phyloP scores from a whole-genome alignment of 2,797 vertebrate species.

The Dicrostonyx torquatus region DNA sequence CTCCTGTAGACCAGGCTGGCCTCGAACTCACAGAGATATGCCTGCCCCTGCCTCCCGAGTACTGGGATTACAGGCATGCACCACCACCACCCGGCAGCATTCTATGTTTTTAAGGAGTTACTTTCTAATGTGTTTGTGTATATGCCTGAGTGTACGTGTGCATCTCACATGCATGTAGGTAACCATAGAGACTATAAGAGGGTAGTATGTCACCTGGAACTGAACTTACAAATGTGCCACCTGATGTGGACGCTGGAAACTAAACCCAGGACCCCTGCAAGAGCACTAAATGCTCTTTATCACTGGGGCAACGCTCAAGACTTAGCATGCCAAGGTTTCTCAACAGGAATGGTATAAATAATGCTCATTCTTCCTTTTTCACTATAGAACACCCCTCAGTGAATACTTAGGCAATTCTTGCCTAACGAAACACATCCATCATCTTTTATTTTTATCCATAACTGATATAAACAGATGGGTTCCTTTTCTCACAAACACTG shows the following conservation, averaged over 20 bases:
- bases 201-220: not conserved
- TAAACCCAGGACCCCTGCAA: not conserved
- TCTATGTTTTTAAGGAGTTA: not conserved
- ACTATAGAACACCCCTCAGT: not conserved
- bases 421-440: not conserved
- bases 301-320: not conserved
- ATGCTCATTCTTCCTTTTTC: not conserved
- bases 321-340: not conserved
- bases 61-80: accelerated
- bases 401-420: not conserved
- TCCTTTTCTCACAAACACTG: not conserved
- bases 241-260: not conserved
- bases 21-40: too few species aligned
- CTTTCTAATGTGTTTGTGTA: not conserved
- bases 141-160: not conserved
- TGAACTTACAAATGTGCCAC: not conserved
- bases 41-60: too few species aligned
- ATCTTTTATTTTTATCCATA: not conserved
- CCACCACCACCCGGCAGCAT: accelerated
- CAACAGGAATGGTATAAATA: not conserved
- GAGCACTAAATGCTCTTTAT: not conserved
- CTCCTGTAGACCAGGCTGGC: too few species aligned
- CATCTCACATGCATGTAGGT: not conserved
- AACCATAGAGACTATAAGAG: not conserved
- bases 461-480: not conserved